Evolutionary conservation across 2,888 invertebrate genomes (phyloP), one percentile per base, ranked within the genome.

Genomic region (Drosophila neotestacea): DNA sequence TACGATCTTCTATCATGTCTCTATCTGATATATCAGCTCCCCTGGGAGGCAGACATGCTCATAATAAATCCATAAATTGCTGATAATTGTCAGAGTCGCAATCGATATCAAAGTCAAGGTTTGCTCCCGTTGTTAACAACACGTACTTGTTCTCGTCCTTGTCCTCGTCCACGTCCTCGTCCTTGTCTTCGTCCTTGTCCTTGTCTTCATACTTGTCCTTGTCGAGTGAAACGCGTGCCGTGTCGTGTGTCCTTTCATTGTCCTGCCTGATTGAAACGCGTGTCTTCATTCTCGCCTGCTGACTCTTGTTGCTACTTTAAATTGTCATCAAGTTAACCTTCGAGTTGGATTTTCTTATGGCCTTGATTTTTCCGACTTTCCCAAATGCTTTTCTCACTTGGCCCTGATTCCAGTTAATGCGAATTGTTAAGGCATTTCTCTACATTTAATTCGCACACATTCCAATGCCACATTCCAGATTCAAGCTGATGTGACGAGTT

Each of bases 61-160:
- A 67, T 22, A 34, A 48, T 70, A 56, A 71, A 73, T 73, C 42
- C 68, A 79, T 73, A 76, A 73, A 83, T 48, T 44, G 75, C 32
- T 32, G 32, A 32, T 9, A 32, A 32, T 32, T 32, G 6, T 32
- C 32, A 32, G 22, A 22, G 22, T 22, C 22, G 32, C 32, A 32
- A 9, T 32, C 16, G 13, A n/a, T 34, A 36, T 71, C 62, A 72
- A 61, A 67, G 72, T 67, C 69, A 71, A 77, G 66, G 70, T 41
- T 32, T 2, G 16, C 7, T 44, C 32, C 55, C 50, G 46, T 62
- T 61, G 47, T 61, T 67, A 42, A 41, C 51, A 62, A 4, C 27
- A 6, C 58, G 63, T 68, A 55, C 62, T 61, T 61, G 73, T 65
- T 51, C 64, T 50, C 52, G 76, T 30, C 28, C 13, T 28, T 41